A percentile compares a stretch with the other conserved stretches of the same genome.
Conservation (phyloP, 1,140 invertebrate genomes). For the Sarcophaga bullata region DNA sequence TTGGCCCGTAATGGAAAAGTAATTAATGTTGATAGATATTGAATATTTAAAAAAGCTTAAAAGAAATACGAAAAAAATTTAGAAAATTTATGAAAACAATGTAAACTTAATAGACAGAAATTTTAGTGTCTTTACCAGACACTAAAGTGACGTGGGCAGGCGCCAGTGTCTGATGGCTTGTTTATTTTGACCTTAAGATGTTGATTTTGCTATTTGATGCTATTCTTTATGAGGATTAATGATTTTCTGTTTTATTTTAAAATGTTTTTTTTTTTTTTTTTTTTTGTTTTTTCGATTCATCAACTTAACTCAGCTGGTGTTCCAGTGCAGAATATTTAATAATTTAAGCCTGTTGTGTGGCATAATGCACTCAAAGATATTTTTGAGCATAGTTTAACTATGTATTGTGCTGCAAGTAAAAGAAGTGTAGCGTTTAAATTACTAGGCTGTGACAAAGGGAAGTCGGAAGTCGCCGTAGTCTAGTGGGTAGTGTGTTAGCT, state of each 20-base stretch:
- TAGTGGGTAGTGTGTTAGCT: no score
- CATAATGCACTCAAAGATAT: neutral
- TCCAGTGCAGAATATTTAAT: neutral
- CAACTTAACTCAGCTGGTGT: neutral
- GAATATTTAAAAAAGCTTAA: neutral
- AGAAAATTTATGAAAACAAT: no score
- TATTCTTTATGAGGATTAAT: neutral
- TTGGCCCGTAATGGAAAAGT: neutral
- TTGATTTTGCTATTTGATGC: neutral
- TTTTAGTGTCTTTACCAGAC: neutral
- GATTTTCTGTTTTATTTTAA: neutral
- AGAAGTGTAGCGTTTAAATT: no score
- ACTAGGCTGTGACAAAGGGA: no score
- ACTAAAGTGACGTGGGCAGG: neutral
- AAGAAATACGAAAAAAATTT: no score
- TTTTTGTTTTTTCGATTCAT: no score
- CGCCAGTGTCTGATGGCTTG: neutral
- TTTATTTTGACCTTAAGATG: neutral
- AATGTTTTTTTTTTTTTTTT: no score
- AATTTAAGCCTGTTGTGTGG: neutral
- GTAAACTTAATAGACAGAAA: no score
- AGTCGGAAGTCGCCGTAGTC: no score
- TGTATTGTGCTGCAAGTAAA: no score
- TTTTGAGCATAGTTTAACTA: neutral
- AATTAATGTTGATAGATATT: neutral